A percentile compares a stretch with the other conserved stretches of the same genome.
Evolutionary conservation across 2,888 invertebrate genomes (phyloP).

Genomic region (Nesidiocoris tenuis): DNA sequence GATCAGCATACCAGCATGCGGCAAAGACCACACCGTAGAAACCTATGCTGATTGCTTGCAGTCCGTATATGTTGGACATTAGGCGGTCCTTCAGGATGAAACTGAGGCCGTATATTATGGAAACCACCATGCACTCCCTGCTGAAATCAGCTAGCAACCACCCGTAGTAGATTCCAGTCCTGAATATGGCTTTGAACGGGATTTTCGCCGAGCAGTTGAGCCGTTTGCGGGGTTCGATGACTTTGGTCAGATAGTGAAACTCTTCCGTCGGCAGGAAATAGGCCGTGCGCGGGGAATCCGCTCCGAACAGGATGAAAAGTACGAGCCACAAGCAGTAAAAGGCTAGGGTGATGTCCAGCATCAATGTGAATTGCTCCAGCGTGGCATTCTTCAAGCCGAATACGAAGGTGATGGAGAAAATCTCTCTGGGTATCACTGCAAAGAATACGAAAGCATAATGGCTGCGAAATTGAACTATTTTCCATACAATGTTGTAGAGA

Average conservation of each 20-base stretch:
- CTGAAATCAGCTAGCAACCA: slow-evolving; percentile 11
- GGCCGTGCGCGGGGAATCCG: slow-evolving; percentile 10
- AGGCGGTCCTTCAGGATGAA: not conserved
- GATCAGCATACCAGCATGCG: not conserved
- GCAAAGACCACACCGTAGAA: not conserved
- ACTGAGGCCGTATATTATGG: not conserved
- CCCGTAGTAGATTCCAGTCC: not conserved
- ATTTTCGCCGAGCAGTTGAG: not conserved
- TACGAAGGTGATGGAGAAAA: not conserved
- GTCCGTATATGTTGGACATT: not conserved
- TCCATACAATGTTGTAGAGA: not conserved
- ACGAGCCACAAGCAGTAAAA: slow-evolving; percentile 2
- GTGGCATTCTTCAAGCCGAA: not conserved
- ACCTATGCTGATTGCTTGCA: not conserved
- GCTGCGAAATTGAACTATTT: not conserved
- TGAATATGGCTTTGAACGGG: slow-evolving; percentile 3
- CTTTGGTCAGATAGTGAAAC: not conserved
- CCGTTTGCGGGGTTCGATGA: slow-evolving; percentile 3
- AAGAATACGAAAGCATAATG: not conserved
- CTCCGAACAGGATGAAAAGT: slow-evolving; percentile 16
- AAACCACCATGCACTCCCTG: not conserved
- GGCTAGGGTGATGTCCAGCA: not conserved
- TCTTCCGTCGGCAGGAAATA: slow-evolving; percentile 16
- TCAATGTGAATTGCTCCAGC: not conserved
- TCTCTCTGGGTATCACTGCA: slow-evolving; percentile 7